A percentile compares a stretch with the other conserved stretches of the same genome.
Evolutionary conservation across 2,113 vertebrate genomes (phyloP).

Genomic region (Apodemus sylvaticus): DNA sequence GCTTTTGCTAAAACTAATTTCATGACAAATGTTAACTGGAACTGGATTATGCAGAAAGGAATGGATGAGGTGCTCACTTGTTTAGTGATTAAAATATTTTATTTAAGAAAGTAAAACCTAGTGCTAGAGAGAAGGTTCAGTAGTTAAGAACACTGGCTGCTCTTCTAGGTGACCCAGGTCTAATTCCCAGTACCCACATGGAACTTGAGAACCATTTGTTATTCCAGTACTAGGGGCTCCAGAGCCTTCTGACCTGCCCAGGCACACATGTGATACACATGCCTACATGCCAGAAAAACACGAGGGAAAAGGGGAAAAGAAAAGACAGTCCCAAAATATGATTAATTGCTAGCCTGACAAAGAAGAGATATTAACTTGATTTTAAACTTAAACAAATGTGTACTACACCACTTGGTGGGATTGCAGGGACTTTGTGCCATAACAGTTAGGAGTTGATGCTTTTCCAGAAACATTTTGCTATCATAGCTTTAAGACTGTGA

Average conservation of each 20-base stretch:
- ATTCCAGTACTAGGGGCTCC: neutral
- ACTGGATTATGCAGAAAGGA: neutral
- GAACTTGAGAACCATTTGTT: neutral
- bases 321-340: neutral
- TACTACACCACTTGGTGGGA: neutral
- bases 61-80: conserved; percentile 8
- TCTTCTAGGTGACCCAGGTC: neutral
- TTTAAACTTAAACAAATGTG: conserved; percentile 25
- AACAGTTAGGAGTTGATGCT: neutral
- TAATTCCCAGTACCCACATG: neutral
- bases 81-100: neutral
- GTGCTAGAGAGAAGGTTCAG: neutral
- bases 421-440: neutral
- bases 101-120: conserved; percentile 41
- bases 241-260: neutral
- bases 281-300: neutral
- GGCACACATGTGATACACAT: neutral
- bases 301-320: neutral
- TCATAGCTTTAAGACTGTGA: neutral
- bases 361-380: neutral
- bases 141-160: neutral
- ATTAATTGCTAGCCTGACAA: neutral
- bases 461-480: neutral
- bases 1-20: conserved; percentile 41
- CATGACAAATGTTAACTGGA: neutral